Percentiles rank a stretch among this genome's conserved stretches.
These are phyloP conservation scores for Periparus ater DNA, from an alignment of 2,797 vertebrate genomes.

Conservation along the genomic window DNA sequence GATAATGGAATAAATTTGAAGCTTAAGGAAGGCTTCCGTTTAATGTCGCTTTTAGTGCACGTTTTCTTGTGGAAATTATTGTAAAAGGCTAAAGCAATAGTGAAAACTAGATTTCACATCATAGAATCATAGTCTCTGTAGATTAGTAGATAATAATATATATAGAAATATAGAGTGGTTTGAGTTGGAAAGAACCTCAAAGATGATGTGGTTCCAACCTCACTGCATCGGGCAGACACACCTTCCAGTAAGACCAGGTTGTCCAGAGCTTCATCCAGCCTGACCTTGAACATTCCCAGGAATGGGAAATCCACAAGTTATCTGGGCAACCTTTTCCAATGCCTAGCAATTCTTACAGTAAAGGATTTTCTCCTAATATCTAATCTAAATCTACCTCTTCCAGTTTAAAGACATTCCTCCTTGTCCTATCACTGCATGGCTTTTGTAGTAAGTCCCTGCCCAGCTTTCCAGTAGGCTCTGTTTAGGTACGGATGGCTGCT, in stretches of 20 bases:
- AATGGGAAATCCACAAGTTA: too few relatives aligned
- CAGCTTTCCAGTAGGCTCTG: neutral
- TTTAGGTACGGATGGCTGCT: too few relatives aligned
- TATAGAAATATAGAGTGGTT: neutral
- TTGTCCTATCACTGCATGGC: too few relatives aligned
- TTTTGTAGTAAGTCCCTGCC: neutral
- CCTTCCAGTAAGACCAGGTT: neutral
- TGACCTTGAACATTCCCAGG: neutral
- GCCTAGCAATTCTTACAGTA: neutral
- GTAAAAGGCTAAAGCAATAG: neutral
- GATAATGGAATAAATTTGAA: neutral
- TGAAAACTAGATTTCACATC: neutral
- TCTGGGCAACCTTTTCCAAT: neutral
- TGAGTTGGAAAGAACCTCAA: neutral
- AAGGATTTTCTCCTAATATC: neutral
- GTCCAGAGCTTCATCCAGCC: neutral
- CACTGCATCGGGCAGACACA: accelerated
- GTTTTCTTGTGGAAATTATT: neutral
- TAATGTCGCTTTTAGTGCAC: neutral
- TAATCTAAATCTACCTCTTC: neutral
- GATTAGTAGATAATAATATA: neutral
- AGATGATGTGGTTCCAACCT: neutral
- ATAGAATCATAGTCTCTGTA: neutral
- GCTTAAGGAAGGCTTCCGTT: neutral
- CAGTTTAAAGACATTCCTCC: neutral